phyloP scores from a whole-genome alignment of 2,113 vertebrate species.

The Apteryx owenii region DNA sequence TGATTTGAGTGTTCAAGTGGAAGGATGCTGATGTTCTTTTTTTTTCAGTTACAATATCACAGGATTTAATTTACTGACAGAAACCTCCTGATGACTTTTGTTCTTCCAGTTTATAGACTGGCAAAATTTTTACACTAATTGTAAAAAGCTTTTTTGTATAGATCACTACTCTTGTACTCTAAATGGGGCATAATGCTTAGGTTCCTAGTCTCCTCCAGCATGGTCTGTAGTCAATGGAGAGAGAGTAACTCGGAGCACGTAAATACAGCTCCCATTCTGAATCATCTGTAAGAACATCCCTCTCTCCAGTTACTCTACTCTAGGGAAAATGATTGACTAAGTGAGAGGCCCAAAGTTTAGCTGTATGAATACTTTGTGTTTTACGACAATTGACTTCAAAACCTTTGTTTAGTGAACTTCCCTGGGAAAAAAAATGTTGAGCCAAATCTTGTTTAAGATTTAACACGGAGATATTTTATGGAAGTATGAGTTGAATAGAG shows the following conservation, averaged over 20 bases:
- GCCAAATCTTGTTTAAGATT: not conserved
- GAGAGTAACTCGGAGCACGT: not conserved
- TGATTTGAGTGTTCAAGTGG: not conserved
- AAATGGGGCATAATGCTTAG: not conserved
- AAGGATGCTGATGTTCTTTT: not conserved
- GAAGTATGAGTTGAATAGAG: not conserved
- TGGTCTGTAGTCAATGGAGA: not conserved
- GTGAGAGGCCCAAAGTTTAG: not conserved
- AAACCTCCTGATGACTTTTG: not conserved
- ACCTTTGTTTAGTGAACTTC: not conserved
- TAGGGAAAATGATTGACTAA: not conserved
- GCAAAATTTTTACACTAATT: not conserved
- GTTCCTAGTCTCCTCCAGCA: not conserved
- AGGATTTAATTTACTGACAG: not conserved
- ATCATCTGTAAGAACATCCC: not conserved
- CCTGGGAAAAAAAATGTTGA: not conserved
- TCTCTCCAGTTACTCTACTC: not conserved
- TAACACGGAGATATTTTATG: not conserved
- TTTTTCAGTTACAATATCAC: not conserved
- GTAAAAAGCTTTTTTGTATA: not conserved
- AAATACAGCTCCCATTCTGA: accelerated
- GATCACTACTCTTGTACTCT: not conserved
- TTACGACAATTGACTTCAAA: not conserved
- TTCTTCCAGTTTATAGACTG: not conserved
- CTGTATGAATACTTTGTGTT: not conserved